These are phyloP conservation scores for Gulo gulo DNA, from an alignment of 2,113 vertebrate genomes.

Conservation along the genomic window DNA sequence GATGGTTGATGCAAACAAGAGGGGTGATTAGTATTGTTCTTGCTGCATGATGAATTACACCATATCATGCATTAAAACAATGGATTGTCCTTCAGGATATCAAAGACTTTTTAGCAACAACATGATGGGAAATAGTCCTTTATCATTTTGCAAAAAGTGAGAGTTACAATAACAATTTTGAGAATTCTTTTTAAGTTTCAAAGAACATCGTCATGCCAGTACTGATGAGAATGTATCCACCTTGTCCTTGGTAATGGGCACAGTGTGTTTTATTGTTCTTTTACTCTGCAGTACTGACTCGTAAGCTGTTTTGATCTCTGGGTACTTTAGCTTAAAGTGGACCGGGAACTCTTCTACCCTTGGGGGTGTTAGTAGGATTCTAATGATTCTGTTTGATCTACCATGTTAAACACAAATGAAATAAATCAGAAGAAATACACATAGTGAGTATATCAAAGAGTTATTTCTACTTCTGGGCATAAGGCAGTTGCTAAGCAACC, in stretches of 20 bases:
- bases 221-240: neutral
- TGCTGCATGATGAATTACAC: slow-evolving; percentile 88
- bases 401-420: slow-evolving; percentile 68
- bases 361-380: slow-evolving; percentile 51
- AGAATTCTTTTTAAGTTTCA: slow-evolving; percentile 56
- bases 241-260: neutral
- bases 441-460: slow-evolving; percentile 70
- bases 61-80: slow-evolving; percentile 81
- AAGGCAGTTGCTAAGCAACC: slow-evolving; percentile 70
- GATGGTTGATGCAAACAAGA: slow-evolving; percentile 84
- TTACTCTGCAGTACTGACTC: neutral
- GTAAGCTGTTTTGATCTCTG: slow-evolving; percentile 54
- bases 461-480: slow-evolving; percentile 68
- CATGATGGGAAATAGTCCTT: slow-evolving; percentile 73
- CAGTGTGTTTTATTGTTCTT: slow-evolving; percentile 43
- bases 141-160: slow-evolving; percentile 68
- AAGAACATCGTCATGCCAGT: neutral
- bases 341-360: slow-evolving; percentile 17
- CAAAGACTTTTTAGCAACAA: slow-evolving; percentile 81
- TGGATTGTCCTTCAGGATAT: slow-evolving; percentile 86
- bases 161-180: slow-evolving; percentile 44
- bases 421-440: slow-evolving; percentile 69
- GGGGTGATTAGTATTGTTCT: slow-evolving; percentile 88
- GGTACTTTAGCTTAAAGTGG: slow-evolving; percentile 50
- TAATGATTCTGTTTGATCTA: slow-evolving; percentile 67